Conservation (phyloP, 2,888 invertebrate species). For the Scaptomyza tumidula region DNA sequence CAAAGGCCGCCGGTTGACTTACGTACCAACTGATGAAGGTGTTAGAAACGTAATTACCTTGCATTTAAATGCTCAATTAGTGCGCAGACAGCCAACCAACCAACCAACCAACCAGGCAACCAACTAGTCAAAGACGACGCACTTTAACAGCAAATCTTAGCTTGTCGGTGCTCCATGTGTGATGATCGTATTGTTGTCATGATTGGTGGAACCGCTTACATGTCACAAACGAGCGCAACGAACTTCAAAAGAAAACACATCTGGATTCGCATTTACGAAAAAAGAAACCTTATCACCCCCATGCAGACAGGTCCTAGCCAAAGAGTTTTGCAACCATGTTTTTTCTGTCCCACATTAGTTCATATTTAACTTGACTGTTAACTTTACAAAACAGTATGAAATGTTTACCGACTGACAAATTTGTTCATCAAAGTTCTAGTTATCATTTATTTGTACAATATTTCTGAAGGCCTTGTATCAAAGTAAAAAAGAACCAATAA, state of each 20-base stretch:
- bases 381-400: too few species aligned
- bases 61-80: conserved; percentile 81
- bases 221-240: conserved; percentile 73
- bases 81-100: conserved; percentile 60
- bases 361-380: too few species aligned
- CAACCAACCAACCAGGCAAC: not conserved
- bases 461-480: too few species aligned
- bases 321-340: not conserved
- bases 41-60: conserved; percentile 77
- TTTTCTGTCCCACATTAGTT: not conserved
- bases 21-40: conserved; percentile 74
- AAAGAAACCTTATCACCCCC: conserved; percentile 8
- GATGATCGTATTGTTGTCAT: conserved; percentile 44
- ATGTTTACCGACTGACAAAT: too few species aligned
- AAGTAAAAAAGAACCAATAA: too few species aligned
- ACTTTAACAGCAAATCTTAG: conserved; percentile 3
- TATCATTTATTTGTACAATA: too few species aligned
- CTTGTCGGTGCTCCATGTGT: conserved; percentile 35
- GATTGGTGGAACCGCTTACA: conserved; percentile 72
- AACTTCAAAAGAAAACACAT: conserved; percentile 40
- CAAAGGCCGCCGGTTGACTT: conserved; percentile 71
- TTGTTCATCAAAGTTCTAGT: too few species aligned
- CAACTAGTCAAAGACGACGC: conserved; percentile 17
- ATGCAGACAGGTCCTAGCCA: conserved; percentile 1
- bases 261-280: conserved; percentile 4